phyloP scores from a whole-genome alignment of 2,888 invertebrate genomes.

The Leucophenga maculata region DNA sequence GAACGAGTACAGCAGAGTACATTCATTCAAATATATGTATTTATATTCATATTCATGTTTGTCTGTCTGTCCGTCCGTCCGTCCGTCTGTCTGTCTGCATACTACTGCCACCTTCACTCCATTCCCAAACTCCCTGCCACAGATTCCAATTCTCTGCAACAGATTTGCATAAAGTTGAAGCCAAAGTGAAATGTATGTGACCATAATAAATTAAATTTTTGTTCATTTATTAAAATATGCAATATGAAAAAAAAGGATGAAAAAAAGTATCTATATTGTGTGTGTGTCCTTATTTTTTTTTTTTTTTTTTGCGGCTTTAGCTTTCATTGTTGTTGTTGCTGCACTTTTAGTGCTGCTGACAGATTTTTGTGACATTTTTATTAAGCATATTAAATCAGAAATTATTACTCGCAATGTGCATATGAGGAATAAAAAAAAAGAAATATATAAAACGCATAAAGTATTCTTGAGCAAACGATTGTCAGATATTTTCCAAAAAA shows the following conservation, averaged over 20 bases:
- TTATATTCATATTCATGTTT: not conserved
- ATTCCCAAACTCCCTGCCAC: not conserved
- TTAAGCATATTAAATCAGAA: constrained; percentile 35
- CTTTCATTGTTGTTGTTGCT: constrained; percentile 20
- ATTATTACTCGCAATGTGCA: not conserved
- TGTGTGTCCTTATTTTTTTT: constrained; percentile 29
- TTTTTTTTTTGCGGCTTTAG: constrained; percentile 1
- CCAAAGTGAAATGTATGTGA: constrained; percentile 14
- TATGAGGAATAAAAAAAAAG: too few relatives aligned
- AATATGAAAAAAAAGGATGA: constrained; percentile 8
- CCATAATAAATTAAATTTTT: constrained; percentile 28
- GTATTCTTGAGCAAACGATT: not conserved
- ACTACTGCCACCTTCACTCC: too few relatives aligned
- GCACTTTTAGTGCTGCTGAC: constrained; percentile 37
- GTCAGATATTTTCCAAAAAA: too few relatives aligned
- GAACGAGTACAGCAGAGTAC: not conserved
- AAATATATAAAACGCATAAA: too few relatives aligned
- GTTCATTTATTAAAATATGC: constrained; percentile 23
- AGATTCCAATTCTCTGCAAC: not conserved
- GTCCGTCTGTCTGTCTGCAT: not conserved
- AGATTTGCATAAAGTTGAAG: constrained; percentile 18
- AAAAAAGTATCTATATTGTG: not conserved
- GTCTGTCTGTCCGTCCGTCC: too few relatives aligned
- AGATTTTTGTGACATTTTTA: constrained; percentile 40
- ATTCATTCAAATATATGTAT: not conserved